Evolutionary conservation across 2,888 invertebrate genomes (phyloP), one percentile per base, ranked within the genome.

Genomic region (Rhingia rostrata): DNA sequence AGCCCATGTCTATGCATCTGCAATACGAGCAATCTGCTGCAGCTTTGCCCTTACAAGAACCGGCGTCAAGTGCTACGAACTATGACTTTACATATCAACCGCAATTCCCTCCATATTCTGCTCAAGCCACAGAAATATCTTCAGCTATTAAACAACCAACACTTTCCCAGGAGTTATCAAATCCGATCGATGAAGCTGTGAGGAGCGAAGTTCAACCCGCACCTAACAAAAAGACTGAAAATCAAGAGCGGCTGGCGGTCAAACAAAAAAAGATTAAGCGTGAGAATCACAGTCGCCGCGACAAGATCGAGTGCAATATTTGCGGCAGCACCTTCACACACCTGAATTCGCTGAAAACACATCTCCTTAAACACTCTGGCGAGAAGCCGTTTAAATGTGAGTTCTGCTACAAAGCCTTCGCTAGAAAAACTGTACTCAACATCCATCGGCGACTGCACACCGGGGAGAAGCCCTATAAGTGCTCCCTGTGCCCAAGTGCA

Each of bases 381-480:
- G 86, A 86, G 64, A 84, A 86, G 10, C 87, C 87, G 2, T 87
- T 86, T 58, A 77, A 69, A n/a, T 87, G 87, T 45, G 86, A 87
- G 49, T 87, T 86, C 43, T 87, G 87, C 22, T 72, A 80, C n/a
- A 87, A 87, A 37, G 82, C 84, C 0, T 87, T 87, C 60, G 77
- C 86, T 0, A 69, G 86, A 9, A 84, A 84, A 35, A 86, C 87
- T 0, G 84, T 86, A n/a, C 83, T 87, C 4, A 87, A 86, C 14
- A 86, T 86, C n/a, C 87, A 87, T 22, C 80, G 87, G 2, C 64
- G 87, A 0, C 39, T 87, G 51, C 87, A 87, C 49, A 87, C 86
- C 10, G 87, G 87, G 5, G 87, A 87, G 45, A 86, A 86, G 41
- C 87, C 87, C n/a, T 87, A 87, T 43, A 80, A 79, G 14, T 87